phyloP scores from a whole-genome alignment of 2,888 invertebrate genomes.

The Brachylomia viminalis region DNA sequence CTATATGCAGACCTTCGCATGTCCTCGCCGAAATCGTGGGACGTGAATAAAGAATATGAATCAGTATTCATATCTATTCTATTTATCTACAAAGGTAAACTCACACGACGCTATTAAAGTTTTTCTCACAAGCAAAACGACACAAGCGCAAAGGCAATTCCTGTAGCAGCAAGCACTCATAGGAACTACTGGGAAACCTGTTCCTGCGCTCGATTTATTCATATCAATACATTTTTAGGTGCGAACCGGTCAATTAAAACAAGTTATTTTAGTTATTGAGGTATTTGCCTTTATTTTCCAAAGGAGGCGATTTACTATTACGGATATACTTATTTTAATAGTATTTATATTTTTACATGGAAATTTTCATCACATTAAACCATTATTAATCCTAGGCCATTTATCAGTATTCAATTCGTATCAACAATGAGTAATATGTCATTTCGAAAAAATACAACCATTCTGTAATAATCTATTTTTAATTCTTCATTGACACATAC shows the following conservation, averaged over 20 bases:
- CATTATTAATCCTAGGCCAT: conserved; percentile 88
- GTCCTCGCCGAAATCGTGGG: conserved; percentile 56
- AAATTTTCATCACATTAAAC: conserved; percentile 90
- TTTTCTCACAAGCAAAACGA: conserved; percentile 30
- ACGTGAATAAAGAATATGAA: conserved; percentile 46
- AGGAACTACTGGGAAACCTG: conserved; percentile 57
- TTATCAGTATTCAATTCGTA: conserved; percentile 86
- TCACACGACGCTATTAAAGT: conserved; percentile 41
- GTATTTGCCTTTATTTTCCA: conserved; percentile 89
- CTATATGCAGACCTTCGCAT: conserved; percentile 55
- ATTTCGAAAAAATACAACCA: conserved; percentile 89
- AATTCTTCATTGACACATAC: conserved; percentile 80
- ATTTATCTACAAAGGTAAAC: conserved; percentile 46
- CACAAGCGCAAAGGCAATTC: conserved; percentile 21
- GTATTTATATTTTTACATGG: conserved; percentile 91
- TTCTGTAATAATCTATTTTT: conserved; percentile 85
- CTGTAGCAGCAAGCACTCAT: conserved; percentile 39
- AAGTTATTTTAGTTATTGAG: conserved; percentile 86
- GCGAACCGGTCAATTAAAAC: conserved; percentile 80
- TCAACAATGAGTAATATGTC: conserved; percentile 87
- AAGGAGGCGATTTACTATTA: conserved; percentile 90
- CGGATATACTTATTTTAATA: conserved; percentile 88
- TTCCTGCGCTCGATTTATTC: conserved; percentile 46
- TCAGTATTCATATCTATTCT: conserved; percentile 40
- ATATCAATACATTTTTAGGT: conserved; percentile 55